Evolutionary conservation across 64 coral and sea anemone species (phyloP).

Genomic region (Montipora capricornis): DNA sequence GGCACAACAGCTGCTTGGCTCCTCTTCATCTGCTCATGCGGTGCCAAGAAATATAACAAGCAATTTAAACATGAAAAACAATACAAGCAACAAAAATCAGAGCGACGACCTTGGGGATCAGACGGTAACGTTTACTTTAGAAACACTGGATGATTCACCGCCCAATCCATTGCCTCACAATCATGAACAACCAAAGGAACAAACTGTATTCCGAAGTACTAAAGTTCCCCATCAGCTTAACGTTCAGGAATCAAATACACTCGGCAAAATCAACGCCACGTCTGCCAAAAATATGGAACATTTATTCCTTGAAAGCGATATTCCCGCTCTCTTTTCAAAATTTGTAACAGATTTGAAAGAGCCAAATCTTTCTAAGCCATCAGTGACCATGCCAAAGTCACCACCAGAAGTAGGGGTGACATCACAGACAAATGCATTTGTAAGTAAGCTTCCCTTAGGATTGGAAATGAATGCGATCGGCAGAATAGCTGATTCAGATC

Average conservation of each 20-base stretch:
- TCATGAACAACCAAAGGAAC: neutral
- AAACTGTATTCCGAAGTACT: conserved; percentile 17
- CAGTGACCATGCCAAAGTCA: neutral
- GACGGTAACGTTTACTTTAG: conserved; percentile 32
- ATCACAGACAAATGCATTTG: neutral
- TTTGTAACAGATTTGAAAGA: neutral
- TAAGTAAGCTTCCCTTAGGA: neutral
- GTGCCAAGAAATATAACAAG: neutral
- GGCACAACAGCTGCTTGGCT: neutral
- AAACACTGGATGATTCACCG: neutral
- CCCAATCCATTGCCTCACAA: neutral
- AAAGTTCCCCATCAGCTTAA: conserved; percentile 29
- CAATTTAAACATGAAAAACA: neutral
- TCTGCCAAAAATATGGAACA: neutral
- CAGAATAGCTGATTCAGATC: neutral
- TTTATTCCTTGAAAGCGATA: neutral
- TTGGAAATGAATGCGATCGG: conserved; percentile 49
- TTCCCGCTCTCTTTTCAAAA: neutral
- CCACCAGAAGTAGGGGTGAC: neutral
- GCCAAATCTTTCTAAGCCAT: neutral
- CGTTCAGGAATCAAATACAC: neutral
- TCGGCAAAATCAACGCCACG: conserved; percentile 29
- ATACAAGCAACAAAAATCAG: neutral
- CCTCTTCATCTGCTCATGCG: neutral
- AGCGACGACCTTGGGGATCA: conserved; percentile 9